Conservation (phyloP, 2,888 invertebrate species). For the Nemotelus pantherinus region DNA sequence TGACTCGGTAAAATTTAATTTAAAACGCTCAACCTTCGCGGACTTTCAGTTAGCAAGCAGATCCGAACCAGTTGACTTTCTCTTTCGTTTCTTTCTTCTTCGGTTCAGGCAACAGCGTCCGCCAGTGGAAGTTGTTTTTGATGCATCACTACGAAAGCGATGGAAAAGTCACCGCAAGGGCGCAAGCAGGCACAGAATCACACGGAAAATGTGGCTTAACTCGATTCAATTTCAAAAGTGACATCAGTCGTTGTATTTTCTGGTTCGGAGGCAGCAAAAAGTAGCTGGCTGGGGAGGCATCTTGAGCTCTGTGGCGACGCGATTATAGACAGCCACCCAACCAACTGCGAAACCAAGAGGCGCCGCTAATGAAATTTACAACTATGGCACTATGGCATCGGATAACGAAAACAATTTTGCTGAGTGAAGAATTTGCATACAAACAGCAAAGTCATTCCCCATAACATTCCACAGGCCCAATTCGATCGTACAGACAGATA, state of each 20-base stretch:
- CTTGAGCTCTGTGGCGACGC: too few relatives aligned
- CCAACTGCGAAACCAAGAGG: background rate
- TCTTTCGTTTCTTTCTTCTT: slow-evolving; percentile 3
- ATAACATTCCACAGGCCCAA: slow-evolving; percentile 22
- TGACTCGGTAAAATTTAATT: too few relatives aligned
- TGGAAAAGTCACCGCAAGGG: background rate
- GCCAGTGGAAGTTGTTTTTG: background rate
- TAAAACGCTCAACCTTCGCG: too few relatives aligned
- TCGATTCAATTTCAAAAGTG: background rate
- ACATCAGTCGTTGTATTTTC: background rate
- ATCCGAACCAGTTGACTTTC: slow-evolving; percentile 20
- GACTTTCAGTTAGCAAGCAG: too few relatives aligned
- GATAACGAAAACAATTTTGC: slow-evolving; percentile 25
- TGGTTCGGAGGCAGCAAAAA: background rate
- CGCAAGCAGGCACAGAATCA: background rate
- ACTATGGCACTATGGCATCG: slow-evolving; percentile 5
- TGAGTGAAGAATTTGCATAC: slow-evolving; percentile 30
- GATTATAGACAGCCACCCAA: background rate
- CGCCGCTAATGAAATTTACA: slow-evolving; percentile 26
- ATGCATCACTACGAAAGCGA: background rate
- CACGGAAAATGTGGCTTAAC: slow-evolving; percentile 1
- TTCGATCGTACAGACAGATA: background rate
- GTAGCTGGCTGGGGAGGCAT: too few relatives aligned
- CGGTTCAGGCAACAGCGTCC: too few relatives aligned
- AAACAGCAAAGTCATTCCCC: slow-evolving; percentile 24